Evolutionary conservation across 2,888 invertebrate species (phyloP).

Genomic region (Lasioglossum malachurum): DNA sequence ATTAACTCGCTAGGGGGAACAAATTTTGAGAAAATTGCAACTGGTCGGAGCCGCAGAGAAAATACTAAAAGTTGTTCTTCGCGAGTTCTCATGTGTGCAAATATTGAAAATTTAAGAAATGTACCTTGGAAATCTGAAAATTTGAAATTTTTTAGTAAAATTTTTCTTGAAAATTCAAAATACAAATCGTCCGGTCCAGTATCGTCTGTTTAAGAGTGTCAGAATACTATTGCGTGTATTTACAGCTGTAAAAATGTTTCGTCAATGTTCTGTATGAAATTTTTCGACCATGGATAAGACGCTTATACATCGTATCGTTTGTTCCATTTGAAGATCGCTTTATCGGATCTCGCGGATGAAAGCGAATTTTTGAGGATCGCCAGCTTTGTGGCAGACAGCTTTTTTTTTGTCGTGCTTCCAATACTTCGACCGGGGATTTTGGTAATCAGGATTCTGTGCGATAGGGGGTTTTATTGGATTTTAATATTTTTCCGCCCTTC

Average conservation of each 20-base stretch:
- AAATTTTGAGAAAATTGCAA: not conserved
- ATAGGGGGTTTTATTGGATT: not conserved
- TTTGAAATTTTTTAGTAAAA: no score
- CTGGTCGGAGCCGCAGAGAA: not conserved
- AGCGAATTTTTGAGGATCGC: not conserved
- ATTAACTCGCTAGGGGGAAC: not conserved
- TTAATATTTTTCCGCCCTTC: not conserved
- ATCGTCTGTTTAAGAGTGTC: no score
- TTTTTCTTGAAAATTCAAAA: no score
- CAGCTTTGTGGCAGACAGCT: not conserved
- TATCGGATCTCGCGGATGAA: not conserved
- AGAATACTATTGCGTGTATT: no score
- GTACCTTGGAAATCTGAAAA: no score
- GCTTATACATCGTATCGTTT: not conserved
- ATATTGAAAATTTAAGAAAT: not conserved
- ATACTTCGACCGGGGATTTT: not conserved
- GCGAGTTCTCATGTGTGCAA: accelerated
- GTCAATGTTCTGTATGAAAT: not conserved
- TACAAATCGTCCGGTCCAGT: no score
- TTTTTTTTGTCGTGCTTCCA: not conserved
- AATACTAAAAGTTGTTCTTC: not conserved
- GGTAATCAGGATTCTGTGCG: not conserved
- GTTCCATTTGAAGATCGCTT: not conserved
- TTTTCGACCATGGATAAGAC: not conserved
- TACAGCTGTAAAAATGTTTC: no score